These are phyloP conservation scores for Pseudoatta argentina DNA, from an alignment of 1,140 invertebrate species.

Conservation along the genomic window DNA sequence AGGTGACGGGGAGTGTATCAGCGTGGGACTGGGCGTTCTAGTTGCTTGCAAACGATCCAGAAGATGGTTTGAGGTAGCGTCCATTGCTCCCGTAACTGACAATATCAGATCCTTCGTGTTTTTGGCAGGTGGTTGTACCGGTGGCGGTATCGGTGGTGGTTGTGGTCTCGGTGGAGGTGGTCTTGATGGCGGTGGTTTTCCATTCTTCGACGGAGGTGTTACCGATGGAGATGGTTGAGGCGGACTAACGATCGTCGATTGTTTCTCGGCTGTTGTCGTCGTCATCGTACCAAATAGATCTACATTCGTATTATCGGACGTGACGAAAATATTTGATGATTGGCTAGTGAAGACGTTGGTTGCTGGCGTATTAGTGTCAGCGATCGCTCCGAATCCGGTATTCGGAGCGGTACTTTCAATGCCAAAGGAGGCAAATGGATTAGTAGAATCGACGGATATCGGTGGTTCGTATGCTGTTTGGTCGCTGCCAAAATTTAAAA, in stretches of 20 bases:
- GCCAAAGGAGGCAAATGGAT: constrained; percentile 88
- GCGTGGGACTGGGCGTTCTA: constrained; percentile 93
- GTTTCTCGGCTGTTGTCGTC: constrained; percentile 78
- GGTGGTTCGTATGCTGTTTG: constrained; percentile 78
- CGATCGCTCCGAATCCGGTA: constrained; percentile 46
- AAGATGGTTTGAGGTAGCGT: constrained; percentile 94
- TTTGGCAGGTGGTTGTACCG: constrained; percentile 86
- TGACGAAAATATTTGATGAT: constrained; percentile 64
- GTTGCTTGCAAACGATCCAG: constrained; percentile 93
- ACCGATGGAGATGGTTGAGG: constrained; percentile 74
- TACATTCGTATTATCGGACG: constrained; percentile 12
- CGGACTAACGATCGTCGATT: constrained; percentile 62
- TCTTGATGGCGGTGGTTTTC: constrained; percentile 64
- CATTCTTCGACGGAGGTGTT: constrained; percentile 80
- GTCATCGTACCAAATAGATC: constrained; percentile 69
- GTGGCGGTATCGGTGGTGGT: constrained; percentile 81
- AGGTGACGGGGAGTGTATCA: constrained; percentile 94
- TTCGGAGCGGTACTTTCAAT: constrained; percentile 73
- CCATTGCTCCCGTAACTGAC: constrained; percentile 95
- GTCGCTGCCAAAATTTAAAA: constrained; percentile 88
- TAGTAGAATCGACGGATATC: constrained; percentile 84
- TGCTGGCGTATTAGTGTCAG: constrained; percentile 68
- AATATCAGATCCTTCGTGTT: constrained; percentile 95
- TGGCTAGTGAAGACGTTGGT: constrained; percentile 68
- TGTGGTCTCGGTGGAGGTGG: constrained; percentile 81